Evolutionary conservation across 2,797 vertebrate genomes (phyloP), one percentile per base, ranked within the genome.

Genomic region (Aeoliscus strigatus): DNA sequence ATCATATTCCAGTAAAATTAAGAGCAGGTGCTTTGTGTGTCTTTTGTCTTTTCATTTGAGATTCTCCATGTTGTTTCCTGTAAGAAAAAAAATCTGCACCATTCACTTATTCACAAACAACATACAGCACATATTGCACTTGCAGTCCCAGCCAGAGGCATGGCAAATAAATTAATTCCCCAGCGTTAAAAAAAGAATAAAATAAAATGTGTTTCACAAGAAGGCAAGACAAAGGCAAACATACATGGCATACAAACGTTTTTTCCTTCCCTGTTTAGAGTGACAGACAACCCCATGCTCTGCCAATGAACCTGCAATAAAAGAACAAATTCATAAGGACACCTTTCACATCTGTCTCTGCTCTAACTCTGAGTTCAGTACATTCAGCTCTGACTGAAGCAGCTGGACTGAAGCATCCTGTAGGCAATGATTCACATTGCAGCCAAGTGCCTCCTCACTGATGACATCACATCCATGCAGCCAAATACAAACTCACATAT

Each of bases 71-170:
- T n/a, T n/a, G 40, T 68, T 55, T 55, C 27, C 47, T 42, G 42
- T 66, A 77, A 71, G 59, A 60, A 67, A 77, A 71, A 58, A 54
- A 75, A 74, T 66, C 58, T 49, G 51, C 56, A 66, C 60, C 70
- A 66, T 80, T 81, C 60, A 56, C 66, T 73, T 76, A 71, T 79
- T 81, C 75, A 61, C 70, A 78, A 75, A 85, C 85, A 70, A 80
- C 68, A 67, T 31, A 66, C 70, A 75, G 48, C 53, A 56, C 68
- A 61, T 43, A 71, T 44, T 61, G 64, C 75, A 65, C 63, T 80
- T 63, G 60, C 55, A 70, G 61, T 56, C 61, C 49, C 12, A 8
- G 62, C 81, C 75, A 24, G 78, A 84, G 65, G 79, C 76, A 69
- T 59, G 64, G 75, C 73, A 64, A 79, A 70, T 62, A 67, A 39